These are phyloP conservation scores for Muscicapa adusta DNA, from an alignment of 2,113 vertebrate species.

Conservation along the genomic window DNA sequence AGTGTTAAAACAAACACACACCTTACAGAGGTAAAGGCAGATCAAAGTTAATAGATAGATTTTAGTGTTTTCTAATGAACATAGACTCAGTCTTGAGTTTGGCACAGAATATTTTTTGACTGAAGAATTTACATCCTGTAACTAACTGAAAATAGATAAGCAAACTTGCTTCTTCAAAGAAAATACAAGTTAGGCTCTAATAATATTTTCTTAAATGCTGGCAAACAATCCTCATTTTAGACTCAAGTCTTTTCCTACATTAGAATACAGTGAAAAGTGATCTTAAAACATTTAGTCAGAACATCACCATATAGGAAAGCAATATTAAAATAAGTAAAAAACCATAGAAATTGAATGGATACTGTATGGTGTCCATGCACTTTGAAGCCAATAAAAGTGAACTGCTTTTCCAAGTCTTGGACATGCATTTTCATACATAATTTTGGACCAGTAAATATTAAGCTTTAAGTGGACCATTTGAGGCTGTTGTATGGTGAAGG, in stretches of 20 bases:
- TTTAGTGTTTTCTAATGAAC: neutral
- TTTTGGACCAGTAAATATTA: neutral
- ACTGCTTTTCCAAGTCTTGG: neutral
- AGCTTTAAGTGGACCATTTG: neutral
- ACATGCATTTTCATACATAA: neutral
- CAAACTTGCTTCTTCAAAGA: neutral
- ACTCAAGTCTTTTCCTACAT: neutral
- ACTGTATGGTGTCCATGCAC: neutral
- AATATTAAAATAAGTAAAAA: neutral
- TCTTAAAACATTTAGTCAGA: neutral
- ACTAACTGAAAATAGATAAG: neutral
- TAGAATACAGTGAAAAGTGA: neutral
- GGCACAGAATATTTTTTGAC: neutral
- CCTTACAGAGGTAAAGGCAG: neutral
- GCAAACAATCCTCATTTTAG: neutral
- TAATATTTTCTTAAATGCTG: neutral
- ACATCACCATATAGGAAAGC: neutral
- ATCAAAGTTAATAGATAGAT: neutral
- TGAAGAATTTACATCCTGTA: neutral
- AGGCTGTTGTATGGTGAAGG: neutral
- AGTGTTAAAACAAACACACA: neutral
- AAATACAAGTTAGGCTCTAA: neutral
- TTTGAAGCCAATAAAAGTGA: neutral
- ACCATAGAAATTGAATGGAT: neutral
- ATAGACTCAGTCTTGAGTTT: rapidly evolving